Percentiles rank a stretch among this genome's conserved stretches.
Evolutionary conservation across 2,888 invertebrate species (phyloP).

Genomic region (Clepsis dumicolana): DNA sequence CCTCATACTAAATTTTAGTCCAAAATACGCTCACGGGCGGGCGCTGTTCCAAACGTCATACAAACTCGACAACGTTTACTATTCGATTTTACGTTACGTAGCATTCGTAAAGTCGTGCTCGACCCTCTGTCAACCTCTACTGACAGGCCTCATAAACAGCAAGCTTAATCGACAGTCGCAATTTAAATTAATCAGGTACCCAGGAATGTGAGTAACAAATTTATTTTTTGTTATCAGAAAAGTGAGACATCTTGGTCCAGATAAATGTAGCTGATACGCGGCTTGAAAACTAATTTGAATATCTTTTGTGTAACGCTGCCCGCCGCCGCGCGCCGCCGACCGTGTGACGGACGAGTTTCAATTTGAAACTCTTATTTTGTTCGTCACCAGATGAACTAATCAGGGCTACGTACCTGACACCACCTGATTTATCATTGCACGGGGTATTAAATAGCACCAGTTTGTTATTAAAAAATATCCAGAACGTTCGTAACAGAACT

Average conservation of each 20-base stretch:
- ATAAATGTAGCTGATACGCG: slow-evolving; percentile 32
- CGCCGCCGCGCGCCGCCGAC: slow-evolving; percentile 51
- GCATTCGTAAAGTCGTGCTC: no score
- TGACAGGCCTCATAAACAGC: not conserved
- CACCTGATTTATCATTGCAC: slow-evolving; percentile 33
- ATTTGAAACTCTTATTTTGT: slow-evolving; percentile 72
- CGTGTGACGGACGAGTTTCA: slow-evolving; percentile 67
- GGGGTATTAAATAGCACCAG: slow-evolving; percentile 26
- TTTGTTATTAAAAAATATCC: slow-evolving; percentile 28
- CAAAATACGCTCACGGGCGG: no score
- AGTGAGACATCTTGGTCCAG: slow-evolving; percentile 23
- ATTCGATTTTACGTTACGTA: no score
- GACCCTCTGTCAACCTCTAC: not conserved
- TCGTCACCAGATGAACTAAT: slow-evolving; percentile 37
- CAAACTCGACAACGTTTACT: no score
- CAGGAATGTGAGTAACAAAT: slow-evolving; percentile 2
- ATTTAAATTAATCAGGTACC: slow-evolving; percentile 14
- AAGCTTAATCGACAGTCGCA: not conserved
- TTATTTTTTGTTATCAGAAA: slow-evolving; percentile 16
- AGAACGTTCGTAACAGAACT: slow-evolving; percentile 26
- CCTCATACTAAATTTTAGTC: no score
- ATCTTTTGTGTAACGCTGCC: slow-evolving; percentile 40
- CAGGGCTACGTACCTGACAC: slow-evolving; percentile 38
- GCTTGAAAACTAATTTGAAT: slow-evolving; percentile 37
- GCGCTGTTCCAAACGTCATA: no score